phyloP scores from a whole-genome alignment of 1,140 invertebrate genomes.

The Anthonomus grandis region DNA sequence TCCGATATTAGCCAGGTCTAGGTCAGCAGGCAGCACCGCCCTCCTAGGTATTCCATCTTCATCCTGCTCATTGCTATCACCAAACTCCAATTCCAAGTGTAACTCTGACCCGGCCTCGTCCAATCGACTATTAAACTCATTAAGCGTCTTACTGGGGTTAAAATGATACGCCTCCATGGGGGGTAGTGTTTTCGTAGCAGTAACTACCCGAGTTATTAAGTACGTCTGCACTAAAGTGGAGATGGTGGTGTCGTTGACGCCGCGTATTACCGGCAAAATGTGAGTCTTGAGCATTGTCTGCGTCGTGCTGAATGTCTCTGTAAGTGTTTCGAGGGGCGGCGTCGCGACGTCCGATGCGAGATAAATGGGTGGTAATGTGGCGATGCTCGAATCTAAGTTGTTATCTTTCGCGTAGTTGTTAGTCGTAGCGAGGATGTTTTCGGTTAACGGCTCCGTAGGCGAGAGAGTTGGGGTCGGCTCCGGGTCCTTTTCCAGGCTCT shows the following conservation, averaged over 20 bases:
- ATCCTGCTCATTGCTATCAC: slow-evolving; percentile 73
- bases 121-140: slow-evolving; percentile 81
- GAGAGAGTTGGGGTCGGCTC: slow-evolving; percentile 54
- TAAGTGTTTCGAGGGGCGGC: slow-evolving; percentile 80
- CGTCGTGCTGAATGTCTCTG: slow-evolving; percentile 85
- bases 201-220: slow-evolving; percentile 78
- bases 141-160: slow-evolving; percentile 80
- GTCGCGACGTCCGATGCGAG: slow-evolving; percentile 71
- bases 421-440: slow-evolving; percentile 80
- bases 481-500: slow-evolving; percentile 62
- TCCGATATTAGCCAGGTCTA: slow-evolving; percentile 63
- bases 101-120: slow-evolving; percentile 86
- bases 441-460: slow-evolving; percentile 72
- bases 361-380: slow-evolving; percentile 75
- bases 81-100: slow-evolving; percentile 78
- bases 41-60: slow-evolving; percentile 61
- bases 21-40: slow-evolving; percentile 53
- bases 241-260: slow-evolving; percentile 66
- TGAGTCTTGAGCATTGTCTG: slow-evolving; percentile 83
- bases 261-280: slow-evolving; percentile 73
- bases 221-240: slow-evolving; percentile 85
- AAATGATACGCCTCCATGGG: slow-evolving; percentile 84
- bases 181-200: slow-evolving; percentile 82
- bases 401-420: slow-evolving; percentile 70
- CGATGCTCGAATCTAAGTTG: slow-evolving; percentile 71